These are phyloP conservation scores for Dolichomitus sp. DNA, from an alignment of 2,888 invertebrate genomes.

Conservation along the genomic window DNA sequence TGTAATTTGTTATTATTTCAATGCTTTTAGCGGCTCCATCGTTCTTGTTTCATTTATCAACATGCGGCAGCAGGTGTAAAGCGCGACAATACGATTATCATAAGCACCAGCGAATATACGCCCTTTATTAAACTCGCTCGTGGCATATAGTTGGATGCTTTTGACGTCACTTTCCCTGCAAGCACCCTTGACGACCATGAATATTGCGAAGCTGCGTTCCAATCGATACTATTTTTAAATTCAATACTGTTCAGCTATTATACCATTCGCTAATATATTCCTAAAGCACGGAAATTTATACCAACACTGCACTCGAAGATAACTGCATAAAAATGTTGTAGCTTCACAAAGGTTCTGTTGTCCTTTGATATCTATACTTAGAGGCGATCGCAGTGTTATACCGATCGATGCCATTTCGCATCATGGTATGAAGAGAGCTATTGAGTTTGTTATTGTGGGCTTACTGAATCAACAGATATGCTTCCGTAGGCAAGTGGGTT, in stretches of 20 bases:
- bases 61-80: neutral
- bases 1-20: neutral
- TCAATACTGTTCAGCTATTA: constrained; percentile 36
- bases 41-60: neutral
- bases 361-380: constrained; percentile 4
- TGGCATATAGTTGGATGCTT: neutral
- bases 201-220: too few species aligned
- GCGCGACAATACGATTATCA: neutral
- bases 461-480: neutral
- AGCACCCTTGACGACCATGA: neutral
- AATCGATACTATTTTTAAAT: constrained; percentile 50
- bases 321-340: constrained; percentile 18
- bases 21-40: neutral
- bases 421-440: neutral
- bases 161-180: constrained; percentile 9
- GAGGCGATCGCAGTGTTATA: neutral
- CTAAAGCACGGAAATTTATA: constrained; percentile 49
- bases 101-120: neutral
- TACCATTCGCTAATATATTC: constrained; percentile 41
- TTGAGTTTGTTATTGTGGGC: neutral
- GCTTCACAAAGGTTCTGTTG: constrained; percentile 7
- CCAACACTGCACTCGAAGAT: constrained; percentile 36
- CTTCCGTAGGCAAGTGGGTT: neutral
- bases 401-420: neutral
- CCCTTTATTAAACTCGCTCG: neutral